Percentiles rank a stretch among this genome's conserved stretches.
These are phyloP conservation scores for Drosophila arizonae DNA, from an alignment of 1,140 invertebrate genomes.

Conservation along the genomic window DNA sequence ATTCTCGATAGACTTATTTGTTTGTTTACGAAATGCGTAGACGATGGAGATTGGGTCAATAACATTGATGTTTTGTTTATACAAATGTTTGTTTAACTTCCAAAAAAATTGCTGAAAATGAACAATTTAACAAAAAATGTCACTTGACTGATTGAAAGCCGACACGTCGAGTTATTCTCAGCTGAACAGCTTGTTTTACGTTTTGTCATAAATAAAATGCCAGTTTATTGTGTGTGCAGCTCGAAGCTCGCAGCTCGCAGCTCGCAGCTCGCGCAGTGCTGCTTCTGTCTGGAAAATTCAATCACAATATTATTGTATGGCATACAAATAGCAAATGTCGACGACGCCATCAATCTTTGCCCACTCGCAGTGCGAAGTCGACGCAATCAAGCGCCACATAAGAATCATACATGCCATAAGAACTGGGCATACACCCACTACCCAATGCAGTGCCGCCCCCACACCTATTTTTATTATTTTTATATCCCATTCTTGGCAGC, in stretches of 20 bases:
- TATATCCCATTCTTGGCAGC: constrained; percentile 13
- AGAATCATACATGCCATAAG: constrained; percentile 8
- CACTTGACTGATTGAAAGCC: constrained; percentile 16
- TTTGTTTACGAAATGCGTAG: neutral
- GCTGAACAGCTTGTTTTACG: constrained; percentile 69
- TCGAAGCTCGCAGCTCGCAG: neutral
- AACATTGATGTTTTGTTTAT: constrained; percentile 17
- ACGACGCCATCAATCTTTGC: constrained; percentile 61
- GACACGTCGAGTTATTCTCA: neutral
- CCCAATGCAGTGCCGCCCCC: neutral
- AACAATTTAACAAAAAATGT: constrained; percentile 5
- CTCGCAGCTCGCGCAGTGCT: neutral
- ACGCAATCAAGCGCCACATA: constrained; percentile 31
- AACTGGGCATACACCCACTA: neutral
- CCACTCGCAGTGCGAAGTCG: constrained; percentile 22
- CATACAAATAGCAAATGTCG: constrained; percentile 69
- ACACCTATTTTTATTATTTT: too few species aligned
- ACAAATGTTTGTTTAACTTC: constrained; percentile 4
- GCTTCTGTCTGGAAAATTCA: constrained; percentile 54
- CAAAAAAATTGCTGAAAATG: constrained; percentile 6
- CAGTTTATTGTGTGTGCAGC: constrained; percentile 55
- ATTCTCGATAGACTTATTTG: neutral
- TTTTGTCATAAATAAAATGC: constrained; percentile 68
- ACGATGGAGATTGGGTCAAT: constrained; percentile 13
- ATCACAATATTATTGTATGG: constrained; percentile 78